These are phyloP conservation scores for Papilio gigon DNA, from an alignment of 2,888 invertebrate species.

Conservation along the genomic window DNA sequence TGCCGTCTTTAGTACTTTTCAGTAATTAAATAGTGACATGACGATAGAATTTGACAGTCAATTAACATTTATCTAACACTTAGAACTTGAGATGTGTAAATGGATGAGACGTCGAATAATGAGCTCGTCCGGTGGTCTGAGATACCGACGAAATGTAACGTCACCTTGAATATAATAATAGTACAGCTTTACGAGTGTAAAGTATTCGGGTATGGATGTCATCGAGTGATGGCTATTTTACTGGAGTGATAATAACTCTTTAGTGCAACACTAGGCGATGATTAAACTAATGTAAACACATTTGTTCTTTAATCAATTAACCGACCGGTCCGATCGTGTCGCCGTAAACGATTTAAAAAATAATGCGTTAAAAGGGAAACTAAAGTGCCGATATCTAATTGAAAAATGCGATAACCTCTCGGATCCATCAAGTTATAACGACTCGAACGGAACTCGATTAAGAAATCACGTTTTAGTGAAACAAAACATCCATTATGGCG, in stretches of 20 bases:
- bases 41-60: constrained; percentile 22
- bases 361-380: constrained; percentile 36
- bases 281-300: constrained; percentile 41
- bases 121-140: constrained; percentile 30
- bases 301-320: constrained; percentile 40
- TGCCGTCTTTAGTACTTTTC: constrained; percentile 27
- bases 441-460: constrained; percentile 39
- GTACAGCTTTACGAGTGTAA: constrained; percentile 4
- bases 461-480: constrained; percentile 41
- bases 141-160: constrained; percentile 24
- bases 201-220: constrained; percentile 25
- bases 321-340: constrained; percentile 27
- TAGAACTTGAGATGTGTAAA: constrained; percentile 16
- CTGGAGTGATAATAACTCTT: constrained; percentile 37
- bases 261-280: constrained; percentile 35
- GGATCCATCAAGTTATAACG: constrained; percentile 40
- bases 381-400: constrained; percentile 40
- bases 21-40: constrained; percentile 30
- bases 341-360: constrained; percentile 37
- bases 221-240: constrained; percentile 37
- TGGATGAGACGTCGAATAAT: constrained; percentile 25
- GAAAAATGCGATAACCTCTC: constrained; percentile 41
- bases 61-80: constrained; percentile 26
- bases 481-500: constrained; percentile 56
- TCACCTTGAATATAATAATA: constrained; percentile 22